Conservation (phyloP, 1,140 invertebrate genomes). For the Pentalonia nigronervosa region DNA sequence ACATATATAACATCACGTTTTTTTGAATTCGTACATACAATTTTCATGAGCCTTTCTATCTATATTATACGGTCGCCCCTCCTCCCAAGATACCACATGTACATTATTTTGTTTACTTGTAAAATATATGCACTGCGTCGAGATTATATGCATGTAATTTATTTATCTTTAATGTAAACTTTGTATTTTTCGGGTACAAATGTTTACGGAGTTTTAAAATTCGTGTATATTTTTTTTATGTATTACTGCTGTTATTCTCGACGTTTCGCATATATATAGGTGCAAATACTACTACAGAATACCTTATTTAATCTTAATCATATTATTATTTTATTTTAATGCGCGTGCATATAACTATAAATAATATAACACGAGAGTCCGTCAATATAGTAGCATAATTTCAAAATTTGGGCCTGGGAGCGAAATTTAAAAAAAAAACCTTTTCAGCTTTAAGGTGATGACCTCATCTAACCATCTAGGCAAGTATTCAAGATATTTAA, state of each 20-base stretch:
- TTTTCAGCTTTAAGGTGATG: not conserved
- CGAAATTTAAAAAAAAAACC: not conserved
- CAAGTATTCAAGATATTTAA: not conserved
- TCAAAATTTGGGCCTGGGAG: not conserved
- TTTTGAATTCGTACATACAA: not conserved
- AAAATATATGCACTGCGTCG: not conserved
- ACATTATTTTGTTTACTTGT: not conserved
- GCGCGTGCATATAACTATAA: not conserved
- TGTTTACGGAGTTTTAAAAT: not conserved
- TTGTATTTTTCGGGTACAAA: not conserved
- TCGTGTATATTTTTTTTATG: not conserved
- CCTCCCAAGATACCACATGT: slow-evolving; percentile 3
- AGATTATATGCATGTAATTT: not conserved
- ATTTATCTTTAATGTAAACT: not conserved
- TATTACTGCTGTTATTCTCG: not conserved
- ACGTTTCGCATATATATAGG: not conserved
- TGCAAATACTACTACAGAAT: not conserved
- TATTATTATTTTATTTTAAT: not conserved
- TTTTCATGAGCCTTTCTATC: not conserved
- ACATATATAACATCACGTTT: slow-evolving; percentile 3
- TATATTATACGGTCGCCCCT: not conserved
- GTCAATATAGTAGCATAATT: not conserved
- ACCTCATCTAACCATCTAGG: not conserved
- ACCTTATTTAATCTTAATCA: not conserved
- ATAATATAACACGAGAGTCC: not conserved